phyloP scores from a whole-genome alignment of 2,113 vertebrate genomes.

The Onychostoma macrolepis region DNA sequence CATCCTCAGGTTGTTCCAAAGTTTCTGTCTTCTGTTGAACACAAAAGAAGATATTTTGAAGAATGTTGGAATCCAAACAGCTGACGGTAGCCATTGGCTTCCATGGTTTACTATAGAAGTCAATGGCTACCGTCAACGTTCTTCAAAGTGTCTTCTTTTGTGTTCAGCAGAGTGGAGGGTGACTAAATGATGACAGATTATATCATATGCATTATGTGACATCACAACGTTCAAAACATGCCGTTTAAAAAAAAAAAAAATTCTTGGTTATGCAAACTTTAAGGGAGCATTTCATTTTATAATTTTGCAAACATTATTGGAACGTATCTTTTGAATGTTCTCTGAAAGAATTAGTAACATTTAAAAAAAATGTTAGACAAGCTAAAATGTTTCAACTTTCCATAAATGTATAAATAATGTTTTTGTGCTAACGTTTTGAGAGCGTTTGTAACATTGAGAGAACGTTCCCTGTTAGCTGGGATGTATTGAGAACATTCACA shows the following conservation, averaged over 20 bases:
- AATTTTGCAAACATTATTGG: neutral
- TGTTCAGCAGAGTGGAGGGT: neutral
- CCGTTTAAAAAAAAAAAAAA: too few species aligned
- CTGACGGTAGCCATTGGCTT: neutral
- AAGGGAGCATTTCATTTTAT: neutral
- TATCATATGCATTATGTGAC: neutral
- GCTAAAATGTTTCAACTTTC: neutral
- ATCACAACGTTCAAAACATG: neutral
- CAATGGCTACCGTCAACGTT: neutral
- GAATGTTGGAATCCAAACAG: neutral
- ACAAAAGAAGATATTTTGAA: neutral
- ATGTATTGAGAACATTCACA: neutral
- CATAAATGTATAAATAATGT: neutral
- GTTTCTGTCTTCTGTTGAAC: too few species aligned
- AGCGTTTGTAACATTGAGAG: neutral
- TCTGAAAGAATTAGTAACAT: neutral
- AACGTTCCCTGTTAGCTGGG: neutral
- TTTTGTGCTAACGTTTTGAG: neutral
- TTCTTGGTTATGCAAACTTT: neutral
- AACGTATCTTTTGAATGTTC: neutral
- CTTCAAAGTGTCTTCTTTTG: neutral
- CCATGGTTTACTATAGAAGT: neutral
- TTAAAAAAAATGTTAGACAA: neutral
- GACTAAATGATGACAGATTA: neutral
- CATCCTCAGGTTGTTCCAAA: too few species aligned